These are phyloP conservation scores for Hetaerina titia DNA, from an alignment of 2,888 invertebrate genomes.

Conservation along the genomic window DNA sequence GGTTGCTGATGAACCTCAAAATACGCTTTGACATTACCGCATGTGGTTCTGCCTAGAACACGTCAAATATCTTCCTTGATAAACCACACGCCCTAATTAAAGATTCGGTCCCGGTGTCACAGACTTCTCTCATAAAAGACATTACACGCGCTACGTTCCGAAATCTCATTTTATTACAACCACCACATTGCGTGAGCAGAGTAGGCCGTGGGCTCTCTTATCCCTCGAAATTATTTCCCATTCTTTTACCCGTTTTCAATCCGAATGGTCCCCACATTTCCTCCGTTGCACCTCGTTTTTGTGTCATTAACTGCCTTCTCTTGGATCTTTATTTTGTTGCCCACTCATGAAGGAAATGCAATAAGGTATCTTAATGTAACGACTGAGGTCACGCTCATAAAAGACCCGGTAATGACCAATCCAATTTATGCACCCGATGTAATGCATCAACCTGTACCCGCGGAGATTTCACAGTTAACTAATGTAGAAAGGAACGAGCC, in stretches of 20 bases:
- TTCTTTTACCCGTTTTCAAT: background rate
- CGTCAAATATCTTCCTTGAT: background rate
- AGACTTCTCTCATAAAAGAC: background rate
- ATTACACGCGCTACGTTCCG: background rate
- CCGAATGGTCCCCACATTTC: background rate
- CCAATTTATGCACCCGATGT: background rate
- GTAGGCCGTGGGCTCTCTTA: background rate
- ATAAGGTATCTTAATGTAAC: constrained; percentile 11
- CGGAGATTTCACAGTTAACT: background rate
- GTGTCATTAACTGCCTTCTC: background rate
- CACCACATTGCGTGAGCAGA: background rate
- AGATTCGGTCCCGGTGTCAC: constrained; percentile 3
- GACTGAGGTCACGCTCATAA: background rate
- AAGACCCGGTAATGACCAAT: background rate
- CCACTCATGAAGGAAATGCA: background rate
- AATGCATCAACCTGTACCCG: background rate
- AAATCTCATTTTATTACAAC: background rate
- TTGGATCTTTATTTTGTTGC: background rate
- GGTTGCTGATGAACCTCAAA: background rate
- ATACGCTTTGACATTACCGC: background rate
- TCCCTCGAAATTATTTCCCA: background rate
- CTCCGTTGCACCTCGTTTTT: background rate
- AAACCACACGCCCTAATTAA: background rate
- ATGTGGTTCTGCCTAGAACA: background rate
- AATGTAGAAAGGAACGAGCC: background rate